Base-by-base conservation (phyloP, 2,797 vertebrate genomes). In the Micrastur ruficollis region DNA sequence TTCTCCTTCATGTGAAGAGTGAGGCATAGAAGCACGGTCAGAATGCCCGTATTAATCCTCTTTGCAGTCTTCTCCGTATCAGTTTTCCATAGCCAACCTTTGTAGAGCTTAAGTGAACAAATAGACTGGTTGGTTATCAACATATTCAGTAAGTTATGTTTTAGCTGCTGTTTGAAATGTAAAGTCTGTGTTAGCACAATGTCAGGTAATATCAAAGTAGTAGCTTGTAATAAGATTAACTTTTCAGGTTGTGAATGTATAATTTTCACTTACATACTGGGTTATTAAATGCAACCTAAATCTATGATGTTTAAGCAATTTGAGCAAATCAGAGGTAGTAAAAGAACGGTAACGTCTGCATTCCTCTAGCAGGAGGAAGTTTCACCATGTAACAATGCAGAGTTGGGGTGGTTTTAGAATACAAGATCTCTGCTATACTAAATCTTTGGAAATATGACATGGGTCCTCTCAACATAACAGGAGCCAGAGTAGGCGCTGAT, bases 171-270 rank as follows among this genome's bases (percentile, higher is more conserved):
- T 87, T 95, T 91, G 92, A 95, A 92, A 91, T 94, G 91, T 95
- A 83, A 97, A 93, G 90, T 93, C 96, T 96, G 34, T 93, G 92
- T 94, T 97, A 96, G 91, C 81, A 93, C 93, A 96, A 75, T 95
- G 92, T 95, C 96, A 96, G 94, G 91, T 96, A 89, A 93, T 96
- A 95, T 94, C 93, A 94, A 94, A 95, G 95, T 68, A 74, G 85
- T 86, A 89, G 86, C 86, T 96, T 96, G 94, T 94, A 97, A 95
- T 97, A 95, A 95, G 95, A 97, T 97, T 96, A 97, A 96, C 89
- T 95, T 94, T 94, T 96, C 94, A 90, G 81, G 58, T 90, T 95
- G 89, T 95, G 95, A 96, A 96, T 94, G 58, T 95, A 47, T 96
- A 95, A 95, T 96, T 96, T 97, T 88, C 75, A 74, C 93, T 92